A percentile compares a stretch with the other conserved stretches of the same genome.
These are phyloP conservation scores for Salpingus planirostris DNA, from an alignment of 2,888 invertebrate genomes.

Conservation along the genomic window DNA sequence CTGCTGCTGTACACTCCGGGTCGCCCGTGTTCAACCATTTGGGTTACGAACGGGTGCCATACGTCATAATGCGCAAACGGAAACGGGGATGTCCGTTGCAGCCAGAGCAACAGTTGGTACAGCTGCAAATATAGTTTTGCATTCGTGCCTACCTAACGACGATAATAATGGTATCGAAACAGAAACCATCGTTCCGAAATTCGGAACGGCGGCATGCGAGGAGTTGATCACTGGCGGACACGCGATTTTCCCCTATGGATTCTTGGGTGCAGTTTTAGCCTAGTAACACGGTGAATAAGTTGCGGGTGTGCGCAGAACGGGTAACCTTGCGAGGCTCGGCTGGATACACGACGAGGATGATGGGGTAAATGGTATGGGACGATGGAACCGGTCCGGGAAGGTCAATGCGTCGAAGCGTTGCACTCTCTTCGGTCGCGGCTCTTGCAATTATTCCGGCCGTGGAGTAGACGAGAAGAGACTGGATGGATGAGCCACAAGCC, in stretches of 20 bases:
- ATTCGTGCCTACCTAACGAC: slow-evolving; percentile 13
- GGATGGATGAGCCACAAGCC: no score
- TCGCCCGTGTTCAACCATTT: slow-evolving; percentile 17
- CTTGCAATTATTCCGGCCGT: no score
- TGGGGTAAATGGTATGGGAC: slow-evolving; percentile 11
- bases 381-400: slow-evolving; percentile 14
- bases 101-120: slow-evolving; percentile 23
- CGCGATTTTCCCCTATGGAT: no score
- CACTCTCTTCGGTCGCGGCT: no score
- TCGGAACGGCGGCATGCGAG: no score
- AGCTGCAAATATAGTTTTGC: slow-evolving; percentile 17
- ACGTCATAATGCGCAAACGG: slow-evolving; percentile 21
- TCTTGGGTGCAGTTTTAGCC: no score
- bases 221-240: no score
- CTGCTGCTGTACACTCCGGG: slow-evolving; percentile 17
- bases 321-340: slow-evolving; percentile 7
- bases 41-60: slow-evolving; percentile 21
- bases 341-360: not conserved
- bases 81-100: slow-evolving; percentile 19
- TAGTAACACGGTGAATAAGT: slow-evolving; percentile 7
- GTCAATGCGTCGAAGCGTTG: slow-evolving; percentile 11
- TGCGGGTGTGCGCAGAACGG: slow-evolving; percentile 4
- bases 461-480: no score
- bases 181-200: no score
- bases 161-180: no score